phyloP scores from a whole-genome alignment of 2,888 invertebrate species.

The Mesorhabditis belari region DNA sequence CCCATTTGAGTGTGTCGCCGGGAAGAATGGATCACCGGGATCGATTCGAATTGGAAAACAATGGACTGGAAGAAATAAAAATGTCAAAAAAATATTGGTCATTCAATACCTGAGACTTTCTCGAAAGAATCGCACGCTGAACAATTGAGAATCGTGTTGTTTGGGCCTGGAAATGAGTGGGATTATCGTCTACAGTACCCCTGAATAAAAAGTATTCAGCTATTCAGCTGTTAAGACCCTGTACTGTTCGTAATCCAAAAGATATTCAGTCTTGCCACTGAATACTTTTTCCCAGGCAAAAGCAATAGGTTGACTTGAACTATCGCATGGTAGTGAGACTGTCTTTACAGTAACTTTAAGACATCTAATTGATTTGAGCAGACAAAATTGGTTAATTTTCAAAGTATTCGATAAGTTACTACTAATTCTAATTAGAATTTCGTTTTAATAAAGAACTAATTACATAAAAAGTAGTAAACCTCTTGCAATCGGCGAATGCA shows the following conservation, averaged over 20 bases:
- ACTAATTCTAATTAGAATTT: too few relatives aligned
- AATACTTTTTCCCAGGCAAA: too few relatives aligned
- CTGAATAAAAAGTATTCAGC: not conserved
- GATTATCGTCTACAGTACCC: not conserved
- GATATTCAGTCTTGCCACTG: too few relatives aligned
- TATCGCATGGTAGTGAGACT: too few relatives aligned
- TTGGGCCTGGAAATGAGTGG: conserved; percentile 32
- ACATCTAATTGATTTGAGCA: too few relatives aligned
- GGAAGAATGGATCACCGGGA: conserved; percentile 78
- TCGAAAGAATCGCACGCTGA: conserved; percentile 74
- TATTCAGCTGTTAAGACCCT: too few relatives aligned
- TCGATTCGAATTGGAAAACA: conserved; percentile 89
- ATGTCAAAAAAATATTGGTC: not conserved
- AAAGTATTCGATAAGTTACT: too few relatives aligned
- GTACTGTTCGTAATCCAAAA: too few relatives aligned
- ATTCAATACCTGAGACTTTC: conserved; percentile 68
- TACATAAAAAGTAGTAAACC: conserved; percentile 36
- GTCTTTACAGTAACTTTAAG: too few relatives aligned
- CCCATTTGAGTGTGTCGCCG: conserved; percentile 72
- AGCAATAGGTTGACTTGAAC: too few relatives aligned
- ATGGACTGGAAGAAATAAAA: conserved; percentile 65
- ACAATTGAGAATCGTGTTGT: conserved; percentile 50
- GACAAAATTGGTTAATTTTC: too few relatives aligned
- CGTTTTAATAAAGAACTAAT: not conserved
- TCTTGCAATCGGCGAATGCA: conserved; percentile 75